Percentiles rank a stretch among this genome's conserved stretches.
phyloP scores from a whole-genome alignment of 2,888 invertebrate genomes.

The Hirtodrosophila cameraria region DNA sequence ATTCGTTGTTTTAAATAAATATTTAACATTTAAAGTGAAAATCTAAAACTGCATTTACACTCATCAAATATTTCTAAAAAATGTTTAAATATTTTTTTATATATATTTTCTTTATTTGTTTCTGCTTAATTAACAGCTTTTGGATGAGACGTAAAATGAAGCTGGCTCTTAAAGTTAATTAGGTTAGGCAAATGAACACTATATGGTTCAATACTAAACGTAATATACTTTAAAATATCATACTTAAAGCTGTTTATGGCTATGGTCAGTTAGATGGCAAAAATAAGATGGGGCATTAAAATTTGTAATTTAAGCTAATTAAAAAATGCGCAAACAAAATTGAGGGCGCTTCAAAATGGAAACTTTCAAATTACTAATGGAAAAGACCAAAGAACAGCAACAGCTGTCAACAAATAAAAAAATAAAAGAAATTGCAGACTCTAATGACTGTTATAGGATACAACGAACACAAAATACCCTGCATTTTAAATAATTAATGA shows the following conservation, averaged over 20 bases:
- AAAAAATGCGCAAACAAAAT: constrained; percentile 44
- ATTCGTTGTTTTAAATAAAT: constrained; percentile 57
- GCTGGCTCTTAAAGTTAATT: constrained; percentile 42
- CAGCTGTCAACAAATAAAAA: neutral
- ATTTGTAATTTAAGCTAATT: constrained; percentile 57
- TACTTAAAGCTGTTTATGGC: constrained; percentile 29
- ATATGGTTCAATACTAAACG: constrained; percentile 3
- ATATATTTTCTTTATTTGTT: constrained; percentile 27
- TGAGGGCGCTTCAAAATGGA: constrained; percentile 26
- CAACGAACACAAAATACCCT: constrained; percentile 2
- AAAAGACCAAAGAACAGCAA: constrained; percentile 2
- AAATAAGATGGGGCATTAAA: constrained; percentile 28
- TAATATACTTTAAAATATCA: neutral
- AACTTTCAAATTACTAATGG: constrained; percentile 9
- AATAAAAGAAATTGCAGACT: neutral
- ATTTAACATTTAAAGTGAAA: constrained; percentile 66
- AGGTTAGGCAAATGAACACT: constrained; percentile 41
- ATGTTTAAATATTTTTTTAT: neutral
- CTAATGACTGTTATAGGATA: neutral
- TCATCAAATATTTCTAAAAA: constrained; percentile 1
- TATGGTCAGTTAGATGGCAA: constrained; percentile 7
- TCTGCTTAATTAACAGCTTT: constrained; percentile 23
- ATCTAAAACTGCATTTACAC: constrained; percentile 46
- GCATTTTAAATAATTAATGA: too few species aligned
- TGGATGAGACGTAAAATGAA: neutral